A percentile compares a stretch with the other conserved stretches of the same genome.
These are phyloP conservation scores for Nemoura dubitans DNA, from an alignment of 2,888 invertebrate genomes.

Conservation along the genomic window DNA sequence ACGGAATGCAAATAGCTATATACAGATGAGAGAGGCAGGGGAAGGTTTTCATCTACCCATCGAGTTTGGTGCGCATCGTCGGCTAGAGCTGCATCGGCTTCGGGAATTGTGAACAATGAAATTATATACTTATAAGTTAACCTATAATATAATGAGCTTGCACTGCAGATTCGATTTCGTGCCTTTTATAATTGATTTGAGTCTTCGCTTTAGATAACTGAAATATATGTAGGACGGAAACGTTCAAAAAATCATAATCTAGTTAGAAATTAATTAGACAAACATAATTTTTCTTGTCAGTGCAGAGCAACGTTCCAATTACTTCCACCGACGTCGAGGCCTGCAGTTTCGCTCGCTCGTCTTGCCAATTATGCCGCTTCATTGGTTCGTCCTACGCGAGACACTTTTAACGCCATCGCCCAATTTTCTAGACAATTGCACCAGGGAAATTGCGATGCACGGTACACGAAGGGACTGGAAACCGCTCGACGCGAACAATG, in stretches of 20 bases:
- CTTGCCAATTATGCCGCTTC: slow-evolving; percentile 17
- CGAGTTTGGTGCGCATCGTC: background rate
- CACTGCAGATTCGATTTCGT: background rate
- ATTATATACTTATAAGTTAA: background rate
- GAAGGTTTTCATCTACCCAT: background rate
- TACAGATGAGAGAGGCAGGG: too few species aligned
- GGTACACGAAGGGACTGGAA: background rate
- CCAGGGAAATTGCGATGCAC: slow-evolving; percentile 13
- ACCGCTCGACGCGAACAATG: background rate
- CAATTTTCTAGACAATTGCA: slow-evolving; percentile 22
- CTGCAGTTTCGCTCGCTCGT: background rate
- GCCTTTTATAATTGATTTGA: background rate
- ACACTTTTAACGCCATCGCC: background rate
- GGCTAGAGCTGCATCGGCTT: background rate
- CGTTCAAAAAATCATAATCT: background rate
- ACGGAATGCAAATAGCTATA: too few species aligned
- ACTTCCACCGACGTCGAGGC: background rate
- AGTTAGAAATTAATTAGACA: background rate
- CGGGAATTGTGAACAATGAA: background rate
- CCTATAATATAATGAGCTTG: background rate
- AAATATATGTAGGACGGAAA: background rate
- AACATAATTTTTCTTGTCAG: background rate
- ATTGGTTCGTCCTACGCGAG: background rate
- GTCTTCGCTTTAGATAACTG: background rate
- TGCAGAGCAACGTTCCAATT: background rate